phyloP scores from a whole-genome alignment of 2,888 invertebrate species.

The Ochropleura plecta region DNA sequence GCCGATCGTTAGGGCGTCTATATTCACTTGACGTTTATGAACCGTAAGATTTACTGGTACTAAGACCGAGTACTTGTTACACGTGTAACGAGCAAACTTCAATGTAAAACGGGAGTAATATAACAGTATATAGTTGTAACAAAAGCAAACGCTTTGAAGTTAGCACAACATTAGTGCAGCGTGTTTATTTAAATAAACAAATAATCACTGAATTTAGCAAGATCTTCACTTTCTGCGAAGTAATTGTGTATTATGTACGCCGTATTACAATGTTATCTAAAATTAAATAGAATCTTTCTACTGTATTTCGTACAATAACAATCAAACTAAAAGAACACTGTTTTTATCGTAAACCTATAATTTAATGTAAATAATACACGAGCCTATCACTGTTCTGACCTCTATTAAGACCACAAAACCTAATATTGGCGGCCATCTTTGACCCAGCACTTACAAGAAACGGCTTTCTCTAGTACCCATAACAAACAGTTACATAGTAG shows the following conservation, averaged over 20 bases:
- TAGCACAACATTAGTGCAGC: not conserved
- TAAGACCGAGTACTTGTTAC: not conserved
- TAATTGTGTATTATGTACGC: not conserved
- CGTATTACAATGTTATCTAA: not conserved
- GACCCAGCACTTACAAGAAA: constrained; percentile 22
- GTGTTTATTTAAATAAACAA: not conserved
- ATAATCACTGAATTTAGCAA: not conserved
- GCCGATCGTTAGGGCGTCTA: not conserved
- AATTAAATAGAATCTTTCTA: not conserved
- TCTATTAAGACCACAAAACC: not conserved
- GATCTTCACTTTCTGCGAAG: not conserved
- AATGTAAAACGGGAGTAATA: not conserved
- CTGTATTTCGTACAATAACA: not conserved
- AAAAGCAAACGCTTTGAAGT: constrained; percentile 3
- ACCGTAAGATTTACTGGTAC: constrained; percentile 5
- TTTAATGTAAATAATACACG: not conserved
- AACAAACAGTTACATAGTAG: not conserved
- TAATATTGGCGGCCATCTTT: not conserved
- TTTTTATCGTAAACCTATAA: not conserved
- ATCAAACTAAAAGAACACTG: not conserved
- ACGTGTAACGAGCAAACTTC: not conserved
- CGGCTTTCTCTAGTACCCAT: constrained; percentile 11
- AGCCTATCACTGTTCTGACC: not conserved
- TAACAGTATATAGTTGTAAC: not conserved
- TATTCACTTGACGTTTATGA: constrained; percentile 18